Evolutionary conservation across 2,797 vertebrate species (phyloP), one percentile per base, ranked within the genome.

Genomic region (Vireo griseus): DNA sequence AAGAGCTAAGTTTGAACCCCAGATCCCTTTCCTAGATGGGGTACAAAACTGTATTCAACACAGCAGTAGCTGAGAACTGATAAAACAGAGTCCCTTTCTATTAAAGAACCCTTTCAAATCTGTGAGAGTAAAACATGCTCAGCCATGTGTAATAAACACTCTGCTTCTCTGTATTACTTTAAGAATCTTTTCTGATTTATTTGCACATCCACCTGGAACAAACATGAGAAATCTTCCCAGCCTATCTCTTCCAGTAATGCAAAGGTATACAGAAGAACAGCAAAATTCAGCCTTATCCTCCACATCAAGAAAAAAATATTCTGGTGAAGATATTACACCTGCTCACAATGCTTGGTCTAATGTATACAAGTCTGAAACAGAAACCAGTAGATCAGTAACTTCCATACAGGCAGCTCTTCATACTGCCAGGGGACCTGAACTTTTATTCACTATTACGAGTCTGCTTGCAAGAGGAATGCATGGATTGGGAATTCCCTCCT

Each of bases 401-500:
- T 84, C 17, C 21, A 40, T 8, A 7, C 0, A 45, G 15, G 29
- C 55, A 92, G 44, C 31, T 80, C 29, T 69, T 24, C 16, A 7
- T 17, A 16, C 21, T 24, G 2, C 28, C 51, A 33, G 13, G 29
- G 18, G 9, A 61, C 13, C 16, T 50, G 33, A 57, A 11, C 45
- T 50, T 62, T 31, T 16, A 9, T 25, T 28, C 10, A 14, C 71
- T 80, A 18, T 58, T 45, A 28, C 8, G 31, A 62, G 9, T 55
- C 40, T 52, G 15, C 13, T 89, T 45, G 14, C n/a, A 52, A 76
- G 33, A 55, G 25, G 24, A 92, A 44, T 1, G 3, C 24, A 24
- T 0, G 6, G n/a, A 51, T 0, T 83, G 9, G 19, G 42, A 8
- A 2, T 24, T 66, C 31, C 42, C 9, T 9, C 3, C 13, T 39